Evolutionary conservation across 1,140 invertebrate species (phyloP).

Genomic region (Drosophila sulfurigaster): DNA sequence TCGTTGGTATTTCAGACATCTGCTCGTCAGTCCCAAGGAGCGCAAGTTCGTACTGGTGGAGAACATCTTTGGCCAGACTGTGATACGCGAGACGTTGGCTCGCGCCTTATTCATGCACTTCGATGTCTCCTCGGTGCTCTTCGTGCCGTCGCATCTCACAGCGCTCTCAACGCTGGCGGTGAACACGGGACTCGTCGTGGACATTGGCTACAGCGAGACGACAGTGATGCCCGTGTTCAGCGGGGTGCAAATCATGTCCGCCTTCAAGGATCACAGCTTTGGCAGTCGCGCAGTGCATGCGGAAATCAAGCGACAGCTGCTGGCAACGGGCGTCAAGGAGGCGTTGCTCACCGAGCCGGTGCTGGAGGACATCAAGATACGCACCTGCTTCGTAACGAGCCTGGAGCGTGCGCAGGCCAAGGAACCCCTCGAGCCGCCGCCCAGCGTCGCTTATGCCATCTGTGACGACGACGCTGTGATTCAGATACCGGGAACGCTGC

Average conservation of each 20-base stretch:
- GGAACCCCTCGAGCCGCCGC: conserved; percentile 86
- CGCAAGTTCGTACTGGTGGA: conserved; percentile 95
- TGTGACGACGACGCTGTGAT: conserved; percentile 87
- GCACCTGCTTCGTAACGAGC: conserved; percentile 94
- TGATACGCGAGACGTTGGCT: conserved; percentile 93
- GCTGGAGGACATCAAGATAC: conserved; percentile 90
- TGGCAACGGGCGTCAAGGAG: conserved; percentile 84
- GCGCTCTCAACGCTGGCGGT: conserved; percentile 91
- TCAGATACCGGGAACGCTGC: conserved; percentile 89
- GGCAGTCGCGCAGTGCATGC: conserved; percentile 89
- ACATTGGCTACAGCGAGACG: conserved; percentile 94
- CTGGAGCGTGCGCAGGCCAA: conserved; percentile 88
- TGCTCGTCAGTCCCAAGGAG: conserved; percentile 96
- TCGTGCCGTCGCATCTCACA: conserved; percentile 93
- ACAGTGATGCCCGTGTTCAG: conserved; percentile 93
- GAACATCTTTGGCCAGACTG: conserved; percentile 92
- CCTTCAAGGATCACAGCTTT: conserved; percentile 91
- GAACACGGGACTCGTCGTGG: conserved; percentile 92
- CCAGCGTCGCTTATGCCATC: conserved; percentile 90
- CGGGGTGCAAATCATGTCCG: conserved; percentile 92
- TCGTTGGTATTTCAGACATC: conserved; percentile 87
- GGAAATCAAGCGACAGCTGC: conserved; percentile 85
- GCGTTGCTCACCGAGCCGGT: conserved; percentile 86
- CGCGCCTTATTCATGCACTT: conserved; percentile 96
- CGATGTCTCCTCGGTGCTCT: conserved; percentile 91